Evolutionary conservation across 30 jellyfish, hydroid and myxozoan species (phyloP).

Genomic region (Morbakka virulenta): DNA sequence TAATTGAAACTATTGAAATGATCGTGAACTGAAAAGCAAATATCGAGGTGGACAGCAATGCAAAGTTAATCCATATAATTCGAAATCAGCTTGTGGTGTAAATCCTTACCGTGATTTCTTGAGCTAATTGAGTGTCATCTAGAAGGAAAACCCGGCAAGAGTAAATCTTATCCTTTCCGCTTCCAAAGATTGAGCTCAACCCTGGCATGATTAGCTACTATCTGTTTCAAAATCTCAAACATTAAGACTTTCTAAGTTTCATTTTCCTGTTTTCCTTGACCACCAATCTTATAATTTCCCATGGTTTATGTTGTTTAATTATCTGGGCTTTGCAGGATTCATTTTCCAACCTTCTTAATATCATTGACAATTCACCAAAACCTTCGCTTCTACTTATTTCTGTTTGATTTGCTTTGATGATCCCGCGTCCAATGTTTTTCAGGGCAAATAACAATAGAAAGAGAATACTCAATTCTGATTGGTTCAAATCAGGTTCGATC

Average conservation of each 20-base stretch:
- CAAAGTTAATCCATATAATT: too few species aligned
- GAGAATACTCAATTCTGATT: not conserved
- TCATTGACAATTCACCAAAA: too few species aligned
- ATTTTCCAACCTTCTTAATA: too few species aligned
- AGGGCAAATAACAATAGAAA: not conserved
- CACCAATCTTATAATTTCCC: too few species aligned
- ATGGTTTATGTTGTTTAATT: too few species aligned
- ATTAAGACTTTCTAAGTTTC: not conserved
- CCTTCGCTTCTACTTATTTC: too few species aligned
- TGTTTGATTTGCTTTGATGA: too few species aligned
- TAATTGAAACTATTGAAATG: too few species aligned
- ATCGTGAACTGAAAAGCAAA: too few species aligned
- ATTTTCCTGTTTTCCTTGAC: not conserved
- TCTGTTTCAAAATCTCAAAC: not conserved
- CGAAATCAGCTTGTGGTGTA: too few species aligned
- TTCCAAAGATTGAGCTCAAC: not conserved
- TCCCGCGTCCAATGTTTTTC: not conserved
- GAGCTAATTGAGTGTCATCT: not conserved
- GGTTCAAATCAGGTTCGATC: not conserved
- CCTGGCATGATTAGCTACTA: not conserved
- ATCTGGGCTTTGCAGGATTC: too few species aligned
- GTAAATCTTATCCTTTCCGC: not conserved
- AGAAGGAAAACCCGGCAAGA: not conserved
- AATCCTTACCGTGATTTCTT: not conserved
- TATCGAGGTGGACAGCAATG: too few species aligned